phyloP scores from a whole-genome alignment of 2,113 vertebrate species.

The Sitta europaea region DNA sequence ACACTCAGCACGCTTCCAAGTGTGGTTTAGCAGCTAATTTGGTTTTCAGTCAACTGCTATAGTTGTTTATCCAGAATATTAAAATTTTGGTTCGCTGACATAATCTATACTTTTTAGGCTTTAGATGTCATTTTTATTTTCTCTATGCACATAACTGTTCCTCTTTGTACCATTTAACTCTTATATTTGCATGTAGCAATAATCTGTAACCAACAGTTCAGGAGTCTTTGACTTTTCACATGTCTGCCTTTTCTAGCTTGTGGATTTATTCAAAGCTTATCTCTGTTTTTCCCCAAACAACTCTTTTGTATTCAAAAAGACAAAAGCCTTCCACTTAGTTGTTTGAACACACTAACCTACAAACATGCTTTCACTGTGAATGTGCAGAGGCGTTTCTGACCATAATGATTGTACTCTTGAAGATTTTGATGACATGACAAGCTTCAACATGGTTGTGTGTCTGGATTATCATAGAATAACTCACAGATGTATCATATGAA shows the following conservation, averaged over 20 bases:
- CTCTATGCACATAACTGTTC: neutral
- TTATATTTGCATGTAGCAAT: neutral
- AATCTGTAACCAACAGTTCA: neutral
- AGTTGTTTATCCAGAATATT: neutral
- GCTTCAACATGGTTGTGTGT: neutral
- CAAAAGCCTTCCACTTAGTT: neutral
- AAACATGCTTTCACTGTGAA: neutral
- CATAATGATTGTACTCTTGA: neutral
- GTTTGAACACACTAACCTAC: neutral
- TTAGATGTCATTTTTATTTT: neutral
- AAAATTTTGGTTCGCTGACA: neutral
- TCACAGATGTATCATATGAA: neutral
- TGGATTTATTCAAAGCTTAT: neutral
- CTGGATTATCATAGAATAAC: neutral
- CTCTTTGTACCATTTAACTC: neutral
- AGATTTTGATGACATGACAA: neutral
- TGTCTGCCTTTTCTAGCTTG: neutral
- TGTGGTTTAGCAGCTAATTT: neutral
- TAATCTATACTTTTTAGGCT: neutral
- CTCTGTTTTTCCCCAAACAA: neutral
- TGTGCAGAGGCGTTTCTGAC: neutral
- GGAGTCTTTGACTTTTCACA: neutral
- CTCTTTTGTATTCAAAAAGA: neutral
- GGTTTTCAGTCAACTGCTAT: neutral
- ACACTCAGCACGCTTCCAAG: accelerated